Conservation (phyloP, 2,888 invertebrate species). For the Himalopsyche japonica region DNA sequence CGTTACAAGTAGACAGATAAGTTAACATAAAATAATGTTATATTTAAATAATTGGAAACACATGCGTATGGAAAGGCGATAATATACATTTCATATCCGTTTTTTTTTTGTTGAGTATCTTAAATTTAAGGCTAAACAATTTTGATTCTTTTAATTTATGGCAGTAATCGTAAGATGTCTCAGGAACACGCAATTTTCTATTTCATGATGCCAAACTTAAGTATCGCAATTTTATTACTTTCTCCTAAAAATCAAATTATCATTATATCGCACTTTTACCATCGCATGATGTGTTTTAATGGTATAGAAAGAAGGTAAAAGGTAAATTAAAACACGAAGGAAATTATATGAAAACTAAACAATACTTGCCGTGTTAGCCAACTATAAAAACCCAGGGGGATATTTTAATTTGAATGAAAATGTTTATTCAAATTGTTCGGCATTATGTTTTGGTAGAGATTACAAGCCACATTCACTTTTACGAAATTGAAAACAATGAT, state of each 20-base stretch:
- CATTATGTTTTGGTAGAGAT: background rate
- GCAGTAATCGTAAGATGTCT: too few relatives aligned
- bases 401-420: background rate
- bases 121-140: too few relatives aligned
- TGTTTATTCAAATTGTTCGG: background rate
- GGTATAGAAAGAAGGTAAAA: background rate
- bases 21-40: too few relatives aligned
- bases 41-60: too few relatives aligned
- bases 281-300: background rate
- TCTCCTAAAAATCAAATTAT: background rate
- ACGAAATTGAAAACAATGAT: background rate
- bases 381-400: background rate
- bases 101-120: too few relatives aligned
- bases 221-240: background rate
- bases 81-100: too few relatives aligned
- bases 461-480: background rate
- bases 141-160: too few relatives aligned
- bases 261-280: background rate
- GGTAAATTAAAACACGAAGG: background rate
- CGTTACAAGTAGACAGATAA: too few relatives aligned
- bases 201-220: background rate
- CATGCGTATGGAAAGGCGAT: too few relatives aligned
- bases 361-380: background rate
- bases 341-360: background rate
- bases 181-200: background rate